Conservation (phyloP, 2,797 vertebrate genomes). For the Gadopsis marmoratus region DNA sequence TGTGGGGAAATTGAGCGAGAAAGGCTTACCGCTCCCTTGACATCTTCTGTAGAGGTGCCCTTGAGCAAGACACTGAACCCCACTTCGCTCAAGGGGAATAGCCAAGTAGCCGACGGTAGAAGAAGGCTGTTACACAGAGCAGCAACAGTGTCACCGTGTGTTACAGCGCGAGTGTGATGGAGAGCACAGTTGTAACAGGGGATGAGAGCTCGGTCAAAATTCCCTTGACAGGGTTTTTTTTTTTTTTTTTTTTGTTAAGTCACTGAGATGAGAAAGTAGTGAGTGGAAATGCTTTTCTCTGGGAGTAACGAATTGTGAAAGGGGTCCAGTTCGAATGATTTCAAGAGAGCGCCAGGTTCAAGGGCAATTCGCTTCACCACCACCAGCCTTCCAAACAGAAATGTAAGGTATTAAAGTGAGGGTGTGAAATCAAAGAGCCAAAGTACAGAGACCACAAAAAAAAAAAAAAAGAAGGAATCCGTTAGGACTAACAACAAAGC, state of each 20-base stretch:
- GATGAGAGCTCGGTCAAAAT: constrained; percentile 39
- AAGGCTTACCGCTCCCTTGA: constrained; percentile 58
- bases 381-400: constrained; percentile 25
- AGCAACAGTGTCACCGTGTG: constrained; percentile 46
- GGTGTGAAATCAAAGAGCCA: constrained; percentile 48
- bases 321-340: constrained; percentile 52
- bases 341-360: constrained; percentile 47
- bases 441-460: background rate
- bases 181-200: constrained; percentile 43
- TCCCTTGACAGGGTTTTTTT: constrained; percentile 12
- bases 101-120: constrained; percentile 28
- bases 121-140: constrained; percentile 34
- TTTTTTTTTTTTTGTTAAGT: constrained; percentile 15
- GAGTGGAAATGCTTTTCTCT: constrained; percentile 38
- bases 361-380: constrained; percentile 46
- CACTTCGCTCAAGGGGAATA: constrained; percentile 37
- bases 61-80: constrained; percentile 58
- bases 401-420: background rate
- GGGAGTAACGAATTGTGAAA: constrained; percentile 54
- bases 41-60: constrained; percentile 65
- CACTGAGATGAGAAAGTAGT: constrained; percentile 36
- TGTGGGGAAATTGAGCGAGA: constrained; percentile 68
- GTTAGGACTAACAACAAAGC: constrained; percentile 19
- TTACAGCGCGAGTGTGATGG: constrained; percentile 40
- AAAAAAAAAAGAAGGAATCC: background rate